Evolutionary conservation across 2,888 invertebrate species (phyloP), one percentile per base, ranked within the genome.

Genomic region (Hypercompe scribonia): DNA sequence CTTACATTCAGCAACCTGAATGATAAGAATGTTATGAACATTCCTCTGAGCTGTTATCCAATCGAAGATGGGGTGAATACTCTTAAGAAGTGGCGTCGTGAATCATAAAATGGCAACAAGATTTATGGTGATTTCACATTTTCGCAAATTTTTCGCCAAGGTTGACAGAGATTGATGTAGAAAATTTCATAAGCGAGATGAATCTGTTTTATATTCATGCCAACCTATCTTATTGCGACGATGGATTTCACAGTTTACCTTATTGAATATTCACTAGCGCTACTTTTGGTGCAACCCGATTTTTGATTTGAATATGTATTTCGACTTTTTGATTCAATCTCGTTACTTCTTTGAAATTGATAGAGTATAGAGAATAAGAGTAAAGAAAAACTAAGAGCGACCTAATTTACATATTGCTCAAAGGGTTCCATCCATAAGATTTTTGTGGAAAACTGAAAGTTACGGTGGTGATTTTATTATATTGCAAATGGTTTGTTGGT

Each of bases 151-250:
- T 65, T 81, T 82, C 78, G 68, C 73, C 64, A 28, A 73, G 71
- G 64, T 63, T 75, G 78, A 78, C 78, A 72, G 75, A 73, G 81
- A 86, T 86, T 84, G 79, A 84, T 84, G 81, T 76, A 81, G 74
- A 70, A 70, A 63, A 70, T 67, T 74, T 81, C 63, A 74, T 79
- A 75, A 77, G 66, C 77, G 73, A 72, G 77, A 79, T 76, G 70
- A 71, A 75, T 69, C 70, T 72, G 75, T 61, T 75, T 77, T 70
- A 73, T 78, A 82, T 78, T 78, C 79, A 78, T 76, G 42, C 34
- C 39, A 39, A 63, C 39, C 39, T 67, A 54, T 80, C 70, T 69
- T 69, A 70, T 82, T 76, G 77, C 65, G 28, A 58, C 58, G 54
- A 64, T 63, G 75, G 69, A 58, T 66, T 28, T 68, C 42, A n/a